Evolutionary conservation across 2,888 invertebrate genomes (phyloP), one percentile per base, ranked within the genome.

Genomic region (Clistopyga incitator): DNA sequence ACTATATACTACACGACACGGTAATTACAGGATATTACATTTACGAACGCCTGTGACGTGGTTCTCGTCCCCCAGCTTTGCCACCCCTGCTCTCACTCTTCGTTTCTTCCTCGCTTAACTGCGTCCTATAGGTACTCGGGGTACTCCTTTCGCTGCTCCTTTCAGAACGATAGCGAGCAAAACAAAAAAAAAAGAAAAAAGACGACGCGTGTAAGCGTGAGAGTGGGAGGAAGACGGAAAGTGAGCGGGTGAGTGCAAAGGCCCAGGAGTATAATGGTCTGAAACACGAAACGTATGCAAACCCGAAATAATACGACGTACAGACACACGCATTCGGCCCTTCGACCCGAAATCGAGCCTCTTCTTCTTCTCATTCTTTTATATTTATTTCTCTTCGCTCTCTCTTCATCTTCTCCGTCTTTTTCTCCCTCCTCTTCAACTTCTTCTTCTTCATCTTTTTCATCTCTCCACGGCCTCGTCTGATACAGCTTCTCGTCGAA

Each of bases 211-310:
- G 38, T 4, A 38, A 38, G 38, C 38, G 61, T 8, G 74, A 59
- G 42, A 42, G 70, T 52, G 38, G 54, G 29, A 82, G 81, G 23
- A 68, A 54, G 71, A 74, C 50, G 65, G 72, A 79, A 72, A 67
- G 65, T 79, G 83, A 77, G 80, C 81, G 83, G 80, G 15, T 70
- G 74, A 72, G 67, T 68, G 81, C 70, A 82, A 77, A 78, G 78
- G 71, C 79, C 56, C 82, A 76, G 38, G 71, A 88, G 81, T 78
- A 88, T 89, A 89, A 89, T 88, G 86, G 88, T 84, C 78, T 86
- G 90, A 89, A 90, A 90, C 87, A 87, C 86, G 89, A 90, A 90
- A 89, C 90, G 89, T 89, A 87, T 86, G 88, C 88, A 89, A 90
- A 89, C 87, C 88, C 88, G 88, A 89, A 89, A 90, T 90, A 90